Evolutionary conservation across 2,888 invertebrate genomes (phyloP), one percentile per base, ranked within the genome.

Genomic region (Morpho achilles): DNA sequence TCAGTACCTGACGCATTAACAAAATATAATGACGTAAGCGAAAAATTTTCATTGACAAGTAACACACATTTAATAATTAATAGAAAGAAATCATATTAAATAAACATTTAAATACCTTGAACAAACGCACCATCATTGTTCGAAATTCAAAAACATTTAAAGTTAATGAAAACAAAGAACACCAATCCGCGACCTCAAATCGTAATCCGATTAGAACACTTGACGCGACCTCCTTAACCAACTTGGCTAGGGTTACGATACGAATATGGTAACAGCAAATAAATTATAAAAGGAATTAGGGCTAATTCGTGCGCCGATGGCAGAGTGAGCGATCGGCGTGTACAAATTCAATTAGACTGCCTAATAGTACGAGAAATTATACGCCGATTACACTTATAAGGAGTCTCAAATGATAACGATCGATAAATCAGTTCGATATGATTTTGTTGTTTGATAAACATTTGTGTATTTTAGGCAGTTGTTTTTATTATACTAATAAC

Each of bases 141-240:
- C 5, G 32, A 32, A 32, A 32, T 3, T 32, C 32, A 3, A 32
- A 32, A 32, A 32, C 32, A 32, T 32, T 16, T 16, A 16, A 32
- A 32, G n/a, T 44, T 52, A 9, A 7, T 49, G n/a, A 45, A 52
- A 52, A 50, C 48, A 49, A 52, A 59, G 51, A 45, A 45, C 52
- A 50, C n/a, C 51, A 48, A 55, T 39, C 41, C 32, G 22, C 45
- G 50, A 58, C 62, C 62, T 58, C 49, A 58, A 55, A 62, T 47
- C 47, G 39, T 56, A 56, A 60, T 56, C 48, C 55, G 54, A 60
- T 62, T 62, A 51, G n/a, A 60, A 50, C 44, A 53, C 42, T 47
- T 46, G 9, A n/a, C 40, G 32, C 53, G 53, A 45, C 53, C 53
- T 49, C 49, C 41, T 55, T 55, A 39, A 46, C 41, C 50, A 47